Percentiles rank a stretch among this genome's conserved stretches.
Evolutionary conservation across 2,113 vertebrate species (phyloP).

Genomic region (Zingel zingel): DNA sequence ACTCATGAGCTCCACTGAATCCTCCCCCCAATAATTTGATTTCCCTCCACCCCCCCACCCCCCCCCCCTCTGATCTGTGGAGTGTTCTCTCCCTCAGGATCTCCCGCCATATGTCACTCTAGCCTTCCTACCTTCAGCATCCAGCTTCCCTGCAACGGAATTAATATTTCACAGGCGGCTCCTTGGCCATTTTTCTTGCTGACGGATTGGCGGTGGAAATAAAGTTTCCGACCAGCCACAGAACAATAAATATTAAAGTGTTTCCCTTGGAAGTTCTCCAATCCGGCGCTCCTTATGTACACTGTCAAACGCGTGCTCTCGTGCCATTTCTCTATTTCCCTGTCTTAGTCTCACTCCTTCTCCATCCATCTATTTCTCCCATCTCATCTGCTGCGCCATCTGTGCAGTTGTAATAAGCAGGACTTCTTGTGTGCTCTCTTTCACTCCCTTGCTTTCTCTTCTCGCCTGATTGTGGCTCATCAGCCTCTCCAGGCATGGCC

Average conservation of each 20-base stretch:
- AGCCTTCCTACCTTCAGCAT: slow-evolving; percentile 31
- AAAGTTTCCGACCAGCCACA: slow-evolving; percentile 64
- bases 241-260: slow-evolving; percentile 77
- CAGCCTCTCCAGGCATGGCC: slow-evolving; percentile 41
- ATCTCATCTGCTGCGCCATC: slow-evolving; percentile 80
- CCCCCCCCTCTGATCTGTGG: slow-evolving; percentile 26
- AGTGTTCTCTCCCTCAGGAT: slow-evolving; percentile 46
- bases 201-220: slow-evolving; percentile 53
- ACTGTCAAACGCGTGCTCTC: slow-evolving; percentile 59
- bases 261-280: slow-evolving; percentile 69
- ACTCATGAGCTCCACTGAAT: slow-evolving; percentile 62
- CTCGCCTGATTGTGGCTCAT: slow-evolving; percentile 38
- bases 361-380: slow-evolving; percentile 66
- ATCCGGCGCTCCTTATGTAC: slow-evolving; percentile 63
- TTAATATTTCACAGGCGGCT: slow-evolving; percentile 74
- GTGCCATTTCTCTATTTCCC: slow-evolving; percentile 48
- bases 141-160: slow-evolving; percentile 42
- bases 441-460: slow-evolving; percentile 40
- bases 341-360: slow-evolving; percentile 41
- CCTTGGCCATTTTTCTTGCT: slow-evolving; percentile 62
- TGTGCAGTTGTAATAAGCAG: slow-evolving; percentile 77
- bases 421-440: slow-evolving; percentile 51
- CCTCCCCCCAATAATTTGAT: slow-evolving; percentile 64
- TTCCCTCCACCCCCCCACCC: slow-evolving; percentile 51
- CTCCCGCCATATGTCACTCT: slow-evolving; percentile 53